Evolutionary conservation across 1,140 invertebrate species (phyloP).

Genomic region (Samia ricini): DNA sequence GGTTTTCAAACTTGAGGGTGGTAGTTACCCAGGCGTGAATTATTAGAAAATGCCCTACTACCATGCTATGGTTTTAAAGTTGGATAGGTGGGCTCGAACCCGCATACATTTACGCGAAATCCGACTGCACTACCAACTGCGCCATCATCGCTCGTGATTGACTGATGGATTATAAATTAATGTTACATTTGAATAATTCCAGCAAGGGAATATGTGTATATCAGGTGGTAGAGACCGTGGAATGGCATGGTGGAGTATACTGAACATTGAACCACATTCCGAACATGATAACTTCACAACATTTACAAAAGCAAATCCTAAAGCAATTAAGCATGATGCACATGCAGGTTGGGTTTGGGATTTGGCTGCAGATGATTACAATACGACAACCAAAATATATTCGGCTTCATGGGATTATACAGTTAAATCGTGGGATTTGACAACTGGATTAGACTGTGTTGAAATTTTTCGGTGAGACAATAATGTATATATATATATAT

Average conservation of each 20-base stretch:
- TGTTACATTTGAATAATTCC: slow-evolving; percentile 13
- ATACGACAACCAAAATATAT: slow-evolving; percentile 48
- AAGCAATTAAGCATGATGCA: slow-evolving; percentile 49
- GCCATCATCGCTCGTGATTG: too few relatives aligned
- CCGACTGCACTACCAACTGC: too few relatives aligned
- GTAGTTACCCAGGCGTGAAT: too few relatives aligned
- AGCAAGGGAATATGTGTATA: slow-evolving; percentile 67
- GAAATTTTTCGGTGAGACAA: slow-evolving; percentile 55
- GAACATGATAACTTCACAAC: slow-evolving; percentile 31
- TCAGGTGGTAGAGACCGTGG: slow-evolving; percentile 70
- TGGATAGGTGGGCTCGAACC: too few relatives aligned
- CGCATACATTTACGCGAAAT: too few relatives aligned
- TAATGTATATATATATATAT: too few relatives aligned
- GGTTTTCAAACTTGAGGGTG: too few relatives aligned
- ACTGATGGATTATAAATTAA: too few relatives aligned
- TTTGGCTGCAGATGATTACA: slow-evolving; percentile 52
- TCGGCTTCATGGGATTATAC: slow-evolving; percentile 76
- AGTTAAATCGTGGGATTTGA: slow-evolving; percentile 71
- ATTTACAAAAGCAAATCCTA: slow-evolving; percentile 41
- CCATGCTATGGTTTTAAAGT: too few relatives aligned
- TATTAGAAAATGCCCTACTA: too few relatives aligned
- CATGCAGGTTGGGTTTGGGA: slow-evolving; percentile 75
- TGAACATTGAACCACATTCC: slow-evolving; percentile 38
- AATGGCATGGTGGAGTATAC: slow-evolving; percentile 59
- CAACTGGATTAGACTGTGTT: slow-evolving; percentile 47